These are phyloP conservation scores for Lethenteron camtschaticum DNA, from an alignment of 2,113 vertebrate genomes.

Conservation along the genomic window DNA sequence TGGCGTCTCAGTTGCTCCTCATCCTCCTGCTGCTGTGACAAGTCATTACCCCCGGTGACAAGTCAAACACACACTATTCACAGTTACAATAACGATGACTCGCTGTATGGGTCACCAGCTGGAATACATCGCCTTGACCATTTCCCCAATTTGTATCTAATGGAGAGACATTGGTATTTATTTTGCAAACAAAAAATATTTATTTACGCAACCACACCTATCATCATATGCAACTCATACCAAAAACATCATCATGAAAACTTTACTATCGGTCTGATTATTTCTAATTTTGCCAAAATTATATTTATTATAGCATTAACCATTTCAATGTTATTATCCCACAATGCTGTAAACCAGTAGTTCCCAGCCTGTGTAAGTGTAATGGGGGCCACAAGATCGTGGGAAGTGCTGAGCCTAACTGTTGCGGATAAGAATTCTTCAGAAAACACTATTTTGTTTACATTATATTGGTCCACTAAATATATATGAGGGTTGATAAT, in stretches of 20 bases:
- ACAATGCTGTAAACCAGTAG: neutral
- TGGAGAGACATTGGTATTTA: too few relatives aligned
- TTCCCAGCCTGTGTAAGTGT: neutral
- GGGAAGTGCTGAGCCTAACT: neutral
- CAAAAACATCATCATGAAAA: neutral
- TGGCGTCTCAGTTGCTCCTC: constrained; percentile 49
- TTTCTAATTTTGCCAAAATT: neutral
- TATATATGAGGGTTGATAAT: too few relatives aligned
- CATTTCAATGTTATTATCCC: neutral
- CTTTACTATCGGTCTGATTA: neutral
- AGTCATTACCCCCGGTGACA: neutral
- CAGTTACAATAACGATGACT: too few relatives aligned
- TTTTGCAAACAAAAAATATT: neutral
- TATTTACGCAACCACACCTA: neutral
- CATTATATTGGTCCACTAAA: too few relatives aligned
- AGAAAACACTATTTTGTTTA: too few relatives aligned
- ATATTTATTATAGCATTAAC: neutral
- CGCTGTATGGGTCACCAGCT: too few relatives aligned
- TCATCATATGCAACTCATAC: neutral
- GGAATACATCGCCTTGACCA: neutral
- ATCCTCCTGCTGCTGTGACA: constrained; percentile 30
- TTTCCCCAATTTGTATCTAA: too few relatives aligned
- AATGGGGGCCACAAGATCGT: neutral
- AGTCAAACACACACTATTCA: constrained; percentile 1
- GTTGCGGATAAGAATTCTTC: neutral